Base-by-base conservation (phyloP, 2,888 invertebrate species). In the Scaptomyza reducta region DNA sequence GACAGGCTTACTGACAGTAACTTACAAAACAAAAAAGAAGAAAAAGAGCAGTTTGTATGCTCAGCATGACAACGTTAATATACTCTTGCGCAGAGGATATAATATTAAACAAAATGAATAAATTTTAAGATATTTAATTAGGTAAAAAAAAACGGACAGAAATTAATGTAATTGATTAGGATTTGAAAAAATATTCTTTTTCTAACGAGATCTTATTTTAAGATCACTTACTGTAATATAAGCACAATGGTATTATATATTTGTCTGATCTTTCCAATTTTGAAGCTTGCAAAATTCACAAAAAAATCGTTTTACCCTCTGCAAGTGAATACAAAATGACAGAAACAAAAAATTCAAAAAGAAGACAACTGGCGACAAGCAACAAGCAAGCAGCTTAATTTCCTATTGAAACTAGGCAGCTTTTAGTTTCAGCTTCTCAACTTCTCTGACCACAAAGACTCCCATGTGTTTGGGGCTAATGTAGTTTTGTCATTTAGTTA, bases 381-480 rank as follows among this genome's bases (percentile, higher is more conserved):
- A 75, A 70, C 72, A 80, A 63, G 63, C 60, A 46, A 65, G 53
- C 55, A 69, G 57, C 73, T 63, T 85, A 71, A 79, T 80, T 79
- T 65, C 42, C 46, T 64, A 71, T 67, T 71, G 59, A 44, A 50
- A 46, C n/a, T 22, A 18, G 35, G n/a, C 49, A 35, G n/a, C 9
- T 3, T 9, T 18, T 22, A 22, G 13, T 9, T 5, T 29, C 16
- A 13, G 29, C 29, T 27, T 33, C 25, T 16, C 13, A 25, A 11
- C 18, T 42, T 40, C 29, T n/a, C 33, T 1, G 1, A 27, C 27
- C 27, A 27, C 27, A 1, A n/a, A n/a, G n/a, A 27, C 40, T 46
- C 44, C n/a, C 6, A 33, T 7, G 33, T 57, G 35, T 41, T 49
- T n/a, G 33, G 16, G 35, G 51, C 77, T 68, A 79, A 71, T 79